Evolutionary conservation across 2,113 vertebrate genomes (phyloP).

Genomic region (Uria lomvia): DNA sequence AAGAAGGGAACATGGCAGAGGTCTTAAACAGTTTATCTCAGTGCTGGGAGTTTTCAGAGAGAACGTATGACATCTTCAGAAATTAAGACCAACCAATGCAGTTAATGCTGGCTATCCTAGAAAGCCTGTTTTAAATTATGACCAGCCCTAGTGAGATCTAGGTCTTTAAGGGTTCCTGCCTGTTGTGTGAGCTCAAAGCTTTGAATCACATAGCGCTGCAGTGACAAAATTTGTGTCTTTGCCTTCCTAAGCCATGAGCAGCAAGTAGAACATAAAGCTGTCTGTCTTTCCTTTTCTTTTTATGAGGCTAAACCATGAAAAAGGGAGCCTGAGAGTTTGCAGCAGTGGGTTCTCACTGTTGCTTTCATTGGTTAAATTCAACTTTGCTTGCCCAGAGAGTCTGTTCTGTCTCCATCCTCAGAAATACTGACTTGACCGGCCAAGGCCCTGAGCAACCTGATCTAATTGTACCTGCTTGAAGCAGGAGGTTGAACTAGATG

Average conservation of each 20-base stretch:
- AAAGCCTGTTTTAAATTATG: background rate
- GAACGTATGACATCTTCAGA: background rate
- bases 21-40: background rate
- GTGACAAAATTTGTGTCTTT: background rate
- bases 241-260: background rate
- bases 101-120: background rate
- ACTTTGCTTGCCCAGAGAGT: background rate
- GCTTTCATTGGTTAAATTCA: background rate
- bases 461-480: background rate
- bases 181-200: background rate
- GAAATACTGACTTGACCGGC: background rate
- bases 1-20: background rate
- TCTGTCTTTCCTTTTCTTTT: background rate
- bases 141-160: background rate
- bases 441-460: background rate
- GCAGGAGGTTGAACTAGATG: background rate
- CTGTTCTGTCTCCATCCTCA: background rate
- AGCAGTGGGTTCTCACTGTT: background rate
- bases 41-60: background rate
- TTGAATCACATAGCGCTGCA: background rate
- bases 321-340: background rate
- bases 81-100: background rate
- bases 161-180: background rate
- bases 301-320: background rate
- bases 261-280: background rate